Evolutionary conservation across 2,888 invertebrate genomes (phyloP), one percentile per base, ranked within the genome.

Genomic region (Tenthredo mesomela): DNA sequence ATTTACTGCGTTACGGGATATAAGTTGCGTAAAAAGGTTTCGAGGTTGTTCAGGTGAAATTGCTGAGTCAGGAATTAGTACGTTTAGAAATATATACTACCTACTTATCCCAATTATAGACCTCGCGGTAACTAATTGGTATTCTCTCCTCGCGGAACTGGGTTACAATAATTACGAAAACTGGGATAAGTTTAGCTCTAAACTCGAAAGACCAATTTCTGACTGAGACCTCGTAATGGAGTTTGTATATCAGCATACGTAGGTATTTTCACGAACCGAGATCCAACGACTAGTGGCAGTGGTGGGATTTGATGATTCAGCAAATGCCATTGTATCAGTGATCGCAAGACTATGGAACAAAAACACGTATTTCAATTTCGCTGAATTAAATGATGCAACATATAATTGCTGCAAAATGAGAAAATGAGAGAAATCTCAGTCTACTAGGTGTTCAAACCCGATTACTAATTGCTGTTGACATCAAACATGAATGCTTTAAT

Each of bases 101-200:
- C 33, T 70, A 33, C 70, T 70, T 29, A 37, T 37, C 37, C 33
- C 70, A 70, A 70, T 70, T 37, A 37, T n/a, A 37, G 70, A 70
- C 37, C 18, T 37, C 15, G 33, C 2, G 37, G 33, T 70, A n/a
- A 25, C 37, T 37, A 70, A 70, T 70, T 67, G 67, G 37, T 37
- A 70, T 67, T 25, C 21, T 33, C 67, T 67, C 33, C 67, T 25
- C 10, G 2, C 67, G 33, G 6, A 67, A 67, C 29, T 67, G 29
- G 67, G 67, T 67, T 10, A 67, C 29, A 33, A 67, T 67, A 67
- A 67, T 67, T 67, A 33, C 29, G 15, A 67, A 29, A 67, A 67
- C 12, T 15, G 29, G 33, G 15, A 29, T 5, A 67, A 29, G 33
- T 4, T 67, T 29, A 0, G 67, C 33, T 25, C 29, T 1, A 25